Evolutionary conservation across 2,113 vertebrate genomes (phyloP), one percentile per base, ranked within the genome.

Genomic region (Platichthys flesus): DNA sequence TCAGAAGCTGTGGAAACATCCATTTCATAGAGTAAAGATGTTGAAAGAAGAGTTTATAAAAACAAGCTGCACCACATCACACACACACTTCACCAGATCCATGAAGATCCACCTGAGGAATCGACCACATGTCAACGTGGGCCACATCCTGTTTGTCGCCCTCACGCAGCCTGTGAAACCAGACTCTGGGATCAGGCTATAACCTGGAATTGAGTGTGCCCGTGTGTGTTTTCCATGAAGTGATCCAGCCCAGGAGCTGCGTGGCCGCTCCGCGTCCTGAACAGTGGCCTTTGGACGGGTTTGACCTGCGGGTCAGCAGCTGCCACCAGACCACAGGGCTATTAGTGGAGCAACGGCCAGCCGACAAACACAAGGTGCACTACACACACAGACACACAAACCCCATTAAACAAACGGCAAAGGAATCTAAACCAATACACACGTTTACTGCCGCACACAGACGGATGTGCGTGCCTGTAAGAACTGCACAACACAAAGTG

Each of bases 291-390:
- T 78, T 57, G 80, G 81, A 82, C 82, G 56, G 52, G 2, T 72
- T n/a, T 86, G 85, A 89, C 89, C 83, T 71, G 47, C 0, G 49
- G 88, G 78, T 85, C 56, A 47, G 67, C 90, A 92, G 88, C 88
- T 93, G 91, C 81, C 52, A 24, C 68, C 56, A 45, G 54, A 71
- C 52, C 26, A 15, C 82, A 15, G 68, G 35, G 77, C 84, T 90
- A 89, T 88, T 84, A 87, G 72, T 84, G 59, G 79, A 82, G 85
- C 68, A 81, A 82, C 89, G 55, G 74, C 74, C 72, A 69, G 71
- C 71, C 9, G 65, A 85, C 82, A 80, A 60, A 87, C 74, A 86
- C 75, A 78, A 80, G 75, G 57, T 82, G 76, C 61, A 64, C 60
- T 37, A 20, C 57, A 24, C 57, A 24, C 40, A 75, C 62, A 58